Base-by-base conservation (phyloP, 2,797 vertebrate genomes). In the Centropyge bicolor region DNA sequence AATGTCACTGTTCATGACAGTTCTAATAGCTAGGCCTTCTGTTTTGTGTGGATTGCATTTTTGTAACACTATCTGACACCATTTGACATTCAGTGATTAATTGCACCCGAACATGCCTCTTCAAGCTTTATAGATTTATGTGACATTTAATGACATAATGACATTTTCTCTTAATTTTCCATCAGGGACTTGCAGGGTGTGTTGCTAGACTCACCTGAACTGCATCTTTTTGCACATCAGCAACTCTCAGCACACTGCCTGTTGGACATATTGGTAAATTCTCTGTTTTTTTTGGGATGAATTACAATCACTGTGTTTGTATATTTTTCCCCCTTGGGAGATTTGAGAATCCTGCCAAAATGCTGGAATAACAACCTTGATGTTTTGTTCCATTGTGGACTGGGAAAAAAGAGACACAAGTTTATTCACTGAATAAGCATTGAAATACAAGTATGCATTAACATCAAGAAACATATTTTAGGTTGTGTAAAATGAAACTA, bases 141-240 rank as follows among this genome's bases (percentile, higher is more conserved):
- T 57, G 61, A 70, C 40, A 55, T 78, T 57, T 76, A 27, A 41
- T 52, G 55, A 63, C 60, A 55, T 61, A 51, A n/a, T 80, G 40
- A 41, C 48, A 78, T 82, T 74, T 75, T 55, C 71, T 76, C 41
- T 79, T 10, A 6, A 7, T 46, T 64, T 63, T 46, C 49, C 14
- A 38, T 3, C 6, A 4, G 73, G 38, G 24, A 66, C 7, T 19
- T 24, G 19, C 48, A 13, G 56, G 59, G 65, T 69, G 61, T 68
- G 74, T 67, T 48, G 38, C 55, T 24, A 56, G 35, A 70, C 35
- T 64, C 60, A 45, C 57, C 35, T 38, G 14, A 46, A 60, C 24
- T 63, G 45, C 43, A 66, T 66, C 7, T 35, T 48, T 24, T 57
- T 57, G 17, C 43, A 36, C 74, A 31, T 82, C 66, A 56, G 9